Conservation (phyloP, 1,140 invertebrate species). For the Drosophila orosa region DNA sequence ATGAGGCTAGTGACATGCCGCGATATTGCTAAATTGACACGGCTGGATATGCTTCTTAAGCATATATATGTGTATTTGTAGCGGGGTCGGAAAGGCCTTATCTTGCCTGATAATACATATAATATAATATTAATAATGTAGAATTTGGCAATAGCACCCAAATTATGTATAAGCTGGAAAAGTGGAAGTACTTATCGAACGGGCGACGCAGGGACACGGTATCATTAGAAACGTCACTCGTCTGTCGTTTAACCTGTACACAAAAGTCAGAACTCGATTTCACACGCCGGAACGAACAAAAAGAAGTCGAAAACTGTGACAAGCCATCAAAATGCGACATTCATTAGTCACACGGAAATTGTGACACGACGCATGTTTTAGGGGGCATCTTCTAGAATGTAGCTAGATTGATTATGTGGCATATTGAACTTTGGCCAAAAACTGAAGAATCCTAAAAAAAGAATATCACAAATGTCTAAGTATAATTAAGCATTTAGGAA, state of each 20-base stretch:
- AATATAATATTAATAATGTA: background rate
- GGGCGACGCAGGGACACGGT: slow-evolving; percentile 38
- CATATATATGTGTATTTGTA: too few relatives aligned
- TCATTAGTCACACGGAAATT: slow-evolving; percentile 71
- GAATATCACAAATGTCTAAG: background rate
- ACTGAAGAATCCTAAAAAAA: background rate
- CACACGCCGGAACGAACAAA: slow-evolving; percentile 53
- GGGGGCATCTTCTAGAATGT: slow-evolving; percentile 24
- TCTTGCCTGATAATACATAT: background rate
- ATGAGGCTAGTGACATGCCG: too few relatives aligned
- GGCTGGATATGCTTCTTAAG: background rate
- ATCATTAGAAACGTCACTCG: slow-evolving; percentile 73
- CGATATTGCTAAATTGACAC: background rate
- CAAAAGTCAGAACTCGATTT: slow-evolving; percentile 38
- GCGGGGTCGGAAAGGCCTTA: background rate
- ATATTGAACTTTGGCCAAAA: slow-evolving; percentile 62
- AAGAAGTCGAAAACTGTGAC: slow-evolving; percentile 41
- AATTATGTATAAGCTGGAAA: background rate
- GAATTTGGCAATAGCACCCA: background rate
- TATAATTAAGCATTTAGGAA: slow-evolving; percentile 9
- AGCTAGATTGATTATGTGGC: slow-evolving; percentile 54
- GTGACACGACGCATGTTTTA: slow-evolving; percentile 29
- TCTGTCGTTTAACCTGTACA: slow-evolving; percentile 37
- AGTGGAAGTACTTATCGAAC: slow-evolving; percentile 3
- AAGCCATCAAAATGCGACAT: slow-evolving; percentile 60